Evolutionary conservation across 2,888 invertebrate species (phyloP).

Genomic region (Tetramorium bicarinatum): DNA sequence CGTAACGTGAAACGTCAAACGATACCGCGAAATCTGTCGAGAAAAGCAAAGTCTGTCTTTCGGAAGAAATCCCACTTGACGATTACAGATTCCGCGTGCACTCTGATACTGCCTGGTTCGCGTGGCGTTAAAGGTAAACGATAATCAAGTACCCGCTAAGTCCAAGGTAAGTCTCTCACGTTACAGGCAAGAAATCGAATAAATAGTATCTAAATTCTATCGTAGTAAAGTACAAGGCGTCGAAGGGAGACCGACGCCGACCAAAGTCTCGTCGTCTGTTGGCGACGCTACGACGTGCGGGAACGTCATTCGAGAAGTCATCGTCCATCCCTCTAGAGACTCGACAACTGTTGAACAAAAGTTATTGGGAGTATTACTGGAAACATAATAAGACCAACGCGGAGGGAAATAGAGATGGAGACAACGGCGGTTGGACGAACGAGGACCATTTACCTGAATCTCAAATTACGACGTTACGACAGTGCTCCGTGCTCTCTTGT

Average conservation of each 20-base stretch:
- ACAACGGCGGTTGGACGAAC: background rate
- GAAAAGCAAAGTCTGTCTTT: constrained; percentile 68
- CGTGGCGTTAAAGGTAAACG: constrained; percentile 62
- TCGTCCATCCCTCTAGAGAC: constrained; percentile 78
- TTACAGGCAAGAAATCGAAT: constrained; percentile 10
- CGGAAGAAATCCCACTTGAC: constrained; percentile 67
- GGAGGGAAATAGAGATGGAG: constrained; percentile 6
- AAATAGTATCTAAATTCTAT: background rate
- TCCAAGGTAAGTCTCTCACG: background rate
- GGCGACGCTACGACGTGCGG: constrained; percentile 2
- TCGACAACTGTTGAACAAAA: constrained; percentile 79
- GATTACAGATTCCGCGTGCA: constrained; percentile 70
- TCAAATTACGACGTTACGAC: constrained; percentile 78
- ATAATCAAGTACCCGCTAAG: background rate
- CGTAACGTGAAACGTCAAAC: constrained; percentile 41
- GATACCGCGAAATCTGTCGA: constrained; percentile 46
- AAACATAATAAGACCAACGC: constrained; percentile 61
- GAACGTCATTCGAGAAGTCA: constrained; percentile 58
- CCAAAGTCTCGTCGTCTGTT: background rate
- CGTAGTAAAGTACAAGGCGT: background rate
- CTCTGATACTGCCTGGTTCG: constrained; percentile 59
- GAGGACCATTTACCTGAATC: constrained; percentile 64
- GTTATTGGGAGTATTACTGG: constrained; percentile 82
- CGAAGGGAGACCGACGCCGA: background rate
- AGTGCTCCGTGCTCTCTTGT: constrained; percentile 80